Conservation (phyloP, 2,797 vertebrate species). For the Phaenicophaeus curvirostris region DNA sequence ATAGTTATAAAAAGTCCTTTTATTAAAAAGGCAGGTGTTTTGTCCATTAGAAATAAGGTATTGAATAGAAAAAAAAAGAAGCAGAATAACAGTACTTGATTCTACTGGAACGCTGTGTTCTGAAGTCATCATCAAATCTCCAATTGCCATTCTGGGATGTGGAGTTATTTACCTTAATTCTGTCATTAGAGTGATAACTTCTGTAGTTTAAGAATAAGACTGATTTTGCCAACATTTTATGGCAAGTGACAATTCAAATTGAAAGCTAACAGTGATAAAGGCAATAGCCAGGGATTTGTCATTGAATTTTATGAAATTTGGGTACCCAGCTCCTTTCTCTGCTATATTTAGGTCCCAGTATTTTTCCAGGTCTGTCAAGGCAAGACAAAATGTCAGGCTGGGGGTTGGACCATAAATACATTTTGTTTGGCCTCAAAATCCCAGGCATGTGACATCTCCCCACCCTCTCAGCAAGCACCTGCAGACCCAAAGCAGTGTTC, state of each 20-base stretch:
- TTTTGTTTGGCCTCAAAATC: not conserved
- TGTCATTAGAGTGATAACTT: not conserved
- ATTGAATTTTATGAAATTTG: not conserved
- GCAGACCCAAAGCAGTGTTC: not conserved
- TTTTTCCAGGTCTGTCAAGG: not conserved
- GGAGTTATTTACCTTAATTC: not conserved
- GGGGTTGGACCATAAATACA: not conserved
- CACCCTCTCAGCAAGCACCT: not conserved
- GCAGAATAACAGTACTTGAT: not conserved
- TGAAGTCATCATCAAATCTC: not conserved
- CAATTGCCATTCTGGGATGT: not conserved
- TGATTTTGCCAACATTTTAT: not conserved
- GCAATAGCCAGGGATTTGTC: not conserved
- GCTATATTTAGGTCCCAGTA: not conserved
- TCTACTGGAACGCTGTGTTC: not conserved
- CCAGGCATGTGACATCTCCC: rapidly evolving
- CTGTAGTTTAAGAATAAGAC: not conserved
- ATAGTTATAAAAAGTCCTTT: not conserved
- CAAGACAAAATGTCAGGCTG: not conserved
- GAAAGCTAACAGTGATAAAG: not conserved
- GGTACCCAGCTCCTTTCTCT: not conserved
- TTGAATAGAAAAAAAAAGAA: not conserved
- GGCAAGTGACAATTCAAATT: not conserved
- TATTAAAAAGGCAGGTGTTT: not conserved
- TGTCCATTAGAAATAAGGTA: not conserved